Evolutionary conservation across 2,113 vertebrate genomes (phyloP), one percentile per base, ranked within the genome.

Genomic region (Casuarius casuarius): DNA sequence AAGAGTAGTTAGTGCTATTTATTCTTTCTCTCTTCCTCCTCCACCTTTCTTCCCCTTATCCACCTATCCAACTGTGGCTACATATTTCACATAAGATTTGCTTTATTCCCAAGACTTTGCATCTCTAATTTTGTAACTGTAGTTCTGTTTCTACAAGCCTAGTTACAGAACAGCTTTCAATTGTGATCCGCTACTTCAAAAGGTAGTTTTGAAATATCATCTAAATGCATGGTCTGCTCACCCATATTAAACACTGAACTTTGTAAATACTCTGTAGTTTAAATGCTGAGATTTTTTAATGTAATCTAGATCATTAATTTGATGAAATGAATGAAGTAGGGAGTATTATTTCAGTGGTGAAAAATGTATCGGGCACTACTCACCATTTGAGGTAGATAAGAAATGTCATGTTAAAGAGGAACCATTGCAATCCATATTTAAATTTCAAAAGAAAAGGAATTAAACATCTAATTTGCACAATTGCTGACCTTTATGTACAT

Each of bases 141-240:
- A 35, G 7, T 74, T 88, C 25, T 58, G 12, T 70, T 83, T 58
- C 49, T 80, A 29, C 16, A 35, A 16, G 21, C 81, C 70, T 63
- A 71, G 35, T 73, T 71, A 14, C 5, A 77, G 38, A 92, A 35
- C 62, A 46, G 31, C 38, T 86, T 95, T 91, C 61, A 91, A 76
- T 92, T 95, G 54, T 82, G 44, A 90, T 72, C 15, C 61, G 52
- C 90, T 95, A n/a, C 44, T 83, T 84, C 82, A 92, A 67, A 33
- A 70, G 68, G 54, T 62, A 22, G 62, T 35, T 6, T 51, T 74
- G 35, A 56, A 73, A 42, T 56, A 35, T 29, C 71, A 73, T 28
- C 51, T 40, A 38, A 40, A 56, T 20, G 52, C 31, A 8, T 61
- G 18, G 16, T 67, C 76, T 74, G 58, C 74, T 73, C 12, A 5